These are phyloP conservation scores for Delia radicum DNA, from an alignment of 1,140 invertebrate genomes.

Conservation along the genomic window DNA sequence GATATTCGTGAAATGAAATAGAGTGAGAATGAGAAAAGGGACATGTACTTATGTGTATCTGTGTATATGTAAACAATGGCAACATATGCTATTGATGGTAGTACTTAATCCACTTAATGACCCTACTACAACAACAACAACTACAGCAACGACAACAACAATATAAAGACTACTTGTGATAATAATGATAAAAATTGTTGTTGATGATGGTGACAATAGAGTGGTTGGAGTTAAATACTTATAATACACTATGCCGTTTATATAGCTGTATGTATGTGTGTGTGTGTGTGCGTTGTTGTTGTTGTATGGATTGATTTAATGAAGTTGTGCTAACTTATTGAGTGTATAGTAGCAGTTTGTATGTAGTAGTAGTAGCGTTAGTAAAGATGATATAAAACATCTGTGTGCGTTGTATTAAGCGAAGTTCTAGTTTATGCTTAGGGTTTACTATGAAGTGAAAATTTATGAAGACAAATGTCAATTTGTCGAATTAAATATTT, in stretches of 20 bases:
- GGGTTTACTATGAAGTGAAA: no score
- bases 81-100: conserved; percentile 13
- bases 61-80: conserved; percentile 1
- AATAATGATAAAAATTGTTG: neutral
- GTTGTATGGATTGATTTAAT: neutral
- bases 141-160: neutral
- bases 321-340: neutral
- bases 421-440: neutral
- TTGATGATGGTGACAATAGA: neutral
- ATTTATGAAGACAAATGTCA: no score
- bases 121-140: neutral
- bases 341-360: neutral
- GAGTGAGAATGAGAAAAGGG: neutral
- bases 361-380: neutral
- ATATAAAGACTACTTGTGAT: neutral
- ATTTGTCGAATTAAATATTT: no score
- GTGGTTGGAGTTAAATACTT: neutral
- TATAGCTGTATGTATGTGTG: neutral
- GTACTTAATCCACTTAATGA: conserved; percentile 17
- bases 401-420: neutral
- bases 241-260: no score
- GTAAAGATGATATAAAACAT: neutral
- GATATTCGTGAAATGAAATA: neutral
- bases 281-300: neutral
- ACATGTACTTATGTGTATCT: no score